Percentiles rank a stretch among this genome's conserved stretches.
Conservation (phyloP, 2,888 invertebrate species). For the Pachydiplax longipennis region DNA sequence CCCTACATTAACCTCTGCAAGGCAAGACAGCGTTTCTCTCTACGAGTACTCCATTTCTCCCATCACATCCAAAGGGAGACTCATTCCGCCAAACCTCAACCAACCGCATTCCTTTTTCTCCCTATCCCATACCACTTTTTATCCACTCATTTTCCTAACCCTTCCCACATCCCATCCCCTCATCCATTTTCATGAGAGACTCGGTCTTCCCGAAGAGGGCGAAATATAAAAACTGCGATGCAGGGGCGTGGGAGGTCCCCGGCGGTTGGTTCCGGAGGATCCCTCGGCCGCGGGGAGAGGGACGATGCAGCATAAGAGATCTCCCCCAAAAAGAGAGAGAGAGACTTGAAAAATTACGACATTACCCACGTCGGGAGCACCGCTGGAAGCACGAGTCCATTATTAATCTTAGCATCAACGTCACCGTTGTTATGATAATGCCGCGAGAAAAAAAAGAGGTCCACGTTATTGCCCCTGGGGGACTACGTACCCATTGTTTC, state of each 20-base stretch:
- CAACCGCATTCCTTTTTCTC: no score
- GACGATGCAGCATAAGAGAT: not conserved
- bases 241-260: not conserved
- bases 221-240: conserved; percentile 24
- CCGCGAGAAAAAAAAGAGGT: not conserved
- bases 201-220: not conserved
- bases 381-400: conserved; percentile 1
- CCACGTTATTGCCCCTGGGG: not conserved
- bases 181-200: conserved; percentile 26
- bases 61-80: no score
- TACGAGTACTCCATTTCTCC: no score
- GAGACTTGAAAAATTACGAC: conserved; percentile 37
- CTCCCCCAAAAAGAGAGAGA: not conserved
- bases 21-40: no score
- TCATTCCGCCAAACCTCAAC: no score
- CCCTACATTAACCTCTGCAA: no score
- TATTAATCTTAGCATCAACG: conserved; percentile 37
- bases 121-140: no score
- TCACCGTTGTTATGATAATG: conserved; percentile 43
- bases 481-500: not conserved
- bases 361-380: not conserved
- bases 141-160: not conserved
- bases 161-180: not conserved
- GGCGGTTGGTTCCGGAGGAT: conserved; percentile 30
- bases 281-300: not conserved